Evolutionary conservation across 2,888 invertebrate genomes (phyloP), one percentile per base, ranked within the genome.

Genomic region (Ennomos fuscantarius): DNA sequence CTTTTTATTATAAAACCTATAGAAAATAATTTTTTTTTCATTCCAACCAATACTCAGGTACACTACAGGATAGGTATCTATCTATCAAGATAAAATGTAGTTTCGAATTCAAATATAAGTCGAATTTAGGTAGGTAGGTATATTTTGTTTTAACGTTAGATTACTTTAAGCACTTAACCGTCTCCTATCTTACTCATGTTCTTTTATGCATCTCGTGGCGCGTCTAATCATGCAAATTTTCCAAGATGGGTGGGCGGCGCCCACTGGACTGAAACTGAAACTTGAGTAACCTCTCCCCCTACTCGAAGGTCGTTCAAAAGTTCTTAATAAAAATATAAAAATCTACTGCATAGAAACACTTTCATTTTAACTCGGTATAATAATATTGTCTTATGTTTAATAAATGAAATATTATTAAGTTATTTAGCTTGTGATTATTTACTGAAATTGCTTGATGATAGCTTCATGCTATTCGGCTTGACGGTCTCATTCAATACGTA

Each of bases 191-290:
- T 62, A 66, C 64, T 68, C 66, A 64, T 61, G 68, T 76, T 72
- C 72, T 74, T 76, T 78, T 80, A 80, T 84, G 79, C 84, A 81
- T 79, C 80, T 79, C 78, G 77, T 72, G 76, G 76, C 77, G 76
- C 74, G 79, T 82, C 83, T 87, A 86, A 89, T 89, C 86, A 89
- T 89, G 89, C 83, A 89, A 89, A 89, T 89, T 86, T 82, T 74
- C 78, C 76, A 72, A 84, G 86, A 82, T 76, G 79, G 81, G 82
- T 77, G 81, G 82, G 81, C 74, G 81, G 82, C 75, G 79, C 74
- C 68, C 75, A 78, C 77, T 78, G 77, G 81, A 81, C 81, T 82
- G 86, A 84, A 87, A 87, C 87, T 86, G 84, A 87, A 88, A 88
- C 86, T 84, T 79, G 75, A 73, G 79, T 78, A 75, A 72, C 83